A percentile compares a stretch with the other conserved stretches of the same genome.
Evolutionary conservation across 2,888 invertebrate species (phyloP).

Genomic region (Pollenia angustigena): DNA sequence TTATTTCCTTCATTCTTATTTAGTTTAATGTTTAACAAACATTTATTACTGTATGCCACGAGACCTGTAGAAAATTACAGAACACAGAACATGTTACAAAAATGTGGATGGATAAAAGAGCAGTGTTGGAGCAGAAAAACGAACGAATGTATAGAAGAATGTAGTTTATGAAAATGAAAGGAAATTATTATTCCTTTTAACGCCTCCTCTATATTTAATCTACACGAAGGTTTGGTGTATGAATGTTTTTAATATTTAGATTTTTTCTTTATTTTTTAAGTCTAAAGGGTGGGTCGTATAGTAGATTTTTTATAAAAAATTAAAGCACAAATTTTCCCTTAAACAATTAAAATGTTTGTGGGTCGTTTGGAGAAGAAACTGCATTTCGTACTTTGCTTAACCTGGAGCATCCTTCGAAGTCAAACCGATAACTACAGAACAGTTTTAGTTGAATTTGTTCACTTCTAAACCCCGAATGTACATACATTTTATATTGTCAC

Average conservation of each 20-base stretch:
- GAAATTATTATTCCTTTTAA: conserved; percentile 63
- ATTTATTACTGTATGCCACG: conserved; percentile 62
- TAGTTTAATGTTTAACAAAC: conserved; percentile 61
- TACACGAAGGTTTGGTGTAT: background rate
- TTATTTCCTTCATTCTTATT: conserved; percentile 56
- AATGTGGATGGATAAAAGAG: conserved; percentile 7
- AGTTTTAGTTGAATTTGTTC: too few relatives aligned
- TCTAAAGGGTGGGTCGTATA: too few relatives aligned
- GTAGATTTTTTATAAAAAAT: too few relatives aligned
- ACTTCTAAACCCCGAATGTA: too few relatives aligned
- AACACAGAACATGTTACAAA: background rate
- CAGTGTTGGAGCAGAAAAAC: conserved; percentile 6
- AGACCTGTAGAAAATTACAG: conserved; percentile 41
- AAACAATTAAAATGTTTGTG: too few relatives aligned
- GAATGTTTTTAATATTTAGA: background rate
- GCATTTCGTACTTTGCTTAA: too few relatives aligned
- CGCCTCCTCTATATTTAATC: conserved; percentile 45
- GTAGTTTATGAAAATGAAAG: conserved; percentile 44
- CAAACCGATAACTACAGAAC: too few relatives aligned
- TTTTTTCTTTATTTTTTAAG: too few relatives aligned
- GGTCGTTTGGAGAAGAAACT: too few relatives aligned
- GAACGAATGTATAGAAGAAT: background rate
- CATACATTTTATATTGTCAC: too few relatives aligned
- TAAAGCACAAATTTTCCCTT: too few relatives aligned
- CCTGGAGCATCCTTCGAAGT: too few relatives aligned